A percentile compares a stretch with the other conserved stretches of the same genome.
phyloP scores from a whole-genome alignment of 2,888 invertebrate genomes.

The Buathra laborator region DNA sequence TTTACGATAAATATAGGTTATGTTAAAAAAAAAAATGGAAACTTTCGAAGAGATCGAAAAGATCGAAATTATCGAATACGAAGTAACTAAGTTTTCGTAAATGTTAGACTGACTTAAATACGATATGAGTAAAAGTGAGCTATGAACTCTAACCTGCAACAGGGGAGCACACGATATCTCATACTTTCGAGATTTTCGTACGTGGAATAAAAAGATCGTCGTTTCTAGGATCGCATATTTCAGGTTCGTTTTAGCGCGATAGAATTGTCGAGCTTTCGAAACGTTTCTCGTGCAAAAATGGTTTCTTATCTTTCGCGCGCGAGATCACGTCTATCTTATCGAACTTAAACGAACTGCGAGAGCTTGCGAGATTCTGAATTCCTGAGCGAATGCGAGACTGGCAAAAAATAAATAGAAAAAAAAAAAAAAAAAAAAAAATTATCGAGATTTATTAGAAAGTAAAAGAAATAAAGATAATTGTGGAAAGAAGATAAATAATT shows the following conservation, averaged over 20 bases:
- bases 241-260: background rate
- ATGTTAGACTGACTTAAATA: no score
- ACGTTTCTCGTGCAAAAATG: background rate
- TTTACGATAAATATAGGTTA: no score
- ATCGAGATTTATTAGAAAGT: background rate
- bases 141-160: no score
- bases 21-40: no score
- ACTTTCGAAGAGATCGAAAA: no score
- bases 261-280: background rate
- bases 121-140: no score
- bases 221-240: no score
- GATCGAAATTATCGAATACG: no score
- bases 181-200: no score
- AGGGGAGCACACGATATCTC: no score
- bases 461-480: background rate
- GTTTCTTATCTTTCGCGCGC: background rate
- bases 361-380: background rate
- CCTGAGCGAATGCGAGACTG: background rate
- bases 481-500: constrained; percentile 12
- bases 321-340: constrained; percentile 15
- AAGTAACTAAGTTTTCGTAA: no score
- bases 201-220: no score
- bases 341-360: background rate
- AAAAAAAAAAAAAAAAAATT: constrained; percentile 1
- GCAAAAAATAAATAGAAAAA: background rate